phyloP scores from a whole-genome alignment of 2,797 vertebrate species.

The Ctenopoma kingsleyae region DNA sequence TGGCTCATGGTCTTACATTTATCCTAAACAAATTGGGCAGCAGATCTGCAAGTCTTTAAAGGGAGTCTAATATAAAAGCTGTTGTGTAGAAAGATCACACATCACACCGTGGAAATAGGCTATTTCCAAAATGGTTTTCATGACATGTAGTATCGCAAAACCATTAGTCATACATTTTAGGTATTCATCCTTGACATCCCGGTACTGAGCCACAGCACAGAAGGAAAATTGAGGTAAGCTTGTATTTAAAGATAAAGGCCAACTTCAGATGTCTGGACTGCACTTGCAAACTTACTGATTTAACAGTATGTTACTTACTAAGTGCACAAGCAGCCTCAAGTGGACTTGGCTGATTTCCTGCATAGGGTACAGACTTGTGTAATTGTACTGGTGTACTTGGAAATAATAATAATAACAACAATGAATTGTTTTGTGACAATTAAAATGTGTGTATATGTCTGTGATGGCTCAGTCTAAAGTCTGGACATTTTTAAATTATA shows the following conservation, averaged over 20 bases:
- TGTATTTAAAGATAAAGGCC: conserved; percentile 6
- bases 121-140: conserved; percentile 63
- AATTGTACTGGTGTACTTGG: too few relatives aligned
- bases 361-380: too few relatives aligned
- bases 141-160: conserved; percentile 51
- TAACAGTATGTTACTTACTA: not conserved
- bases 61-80: conserved; percentile 54
- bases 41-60: conserved; percentile 59
- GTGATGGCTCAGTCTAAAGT: too few relatives aligned
- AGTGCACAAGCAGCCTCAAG: too few relatives aligned
- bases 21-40: conserved; percentile 72
- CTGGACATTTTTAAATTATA: too few relatives aligned
- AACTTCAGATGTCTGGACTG: not conserved
- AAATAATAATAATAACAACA: too few relatives aligned
- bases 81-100: conserved; percentile 53
- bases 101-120: conserved; percentile 64
- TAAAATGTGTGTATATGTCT: too few relatives aligned
- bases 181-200: conserved; percentile 53
- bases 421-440: too few relatives aligned
- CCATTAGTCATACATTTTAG: conserved; percentile 59
- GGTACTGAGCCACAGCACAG: conserved; percentile 14
- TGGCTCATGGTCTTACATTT: conserved; percentile 70
- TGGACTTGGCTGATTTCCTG: too few relatives aligned
- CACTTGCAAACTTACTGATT: not conserved
- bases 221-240: conserved; percentile 35